Conservation (phyloP, 2,888 invertebrate genomes). For the Rotaria socialis region DNA sequence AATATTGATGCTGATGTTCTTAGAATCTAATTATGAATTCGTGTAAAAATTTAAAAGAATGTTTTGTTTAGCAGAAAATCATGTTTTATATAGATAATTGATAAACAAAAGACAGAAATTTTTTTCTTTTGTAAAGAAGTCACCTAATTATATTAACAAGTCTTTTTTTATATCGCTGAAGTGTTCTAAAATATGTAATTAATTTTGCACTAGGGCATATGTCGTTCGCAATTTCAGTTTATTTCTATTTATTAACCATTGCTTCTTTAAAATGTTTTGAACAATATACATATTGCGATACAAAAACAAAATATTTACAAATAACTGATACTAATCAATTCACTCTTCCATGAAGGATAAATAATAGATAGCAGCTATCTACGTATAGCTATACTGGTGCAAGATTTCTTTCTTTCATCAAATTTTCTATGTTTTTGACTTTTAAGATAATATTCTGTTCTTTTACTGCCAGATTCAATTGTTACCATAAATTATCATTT, state of each 20-base stretch:
- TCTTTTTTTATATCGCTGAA: too few relatives aligned
- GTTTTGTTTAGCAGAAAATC: not conserved
- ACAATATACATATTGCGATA: too few relatives aligned
- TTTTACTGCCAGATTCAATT: not conserved
- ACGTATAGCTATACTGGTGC: too few relatives aligned
- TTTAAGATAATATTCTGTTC: not conserved
- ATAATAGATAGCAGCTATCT: not conserved
- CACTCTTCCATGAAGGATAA: not conserved
- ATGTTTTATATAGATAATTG: not conserved
- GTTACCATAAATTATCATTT: not conserved
- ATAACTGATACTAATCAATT: not conserved
- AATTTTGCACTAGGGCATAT: too few relatives aligned
- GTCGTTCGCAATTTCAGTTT: too few relatives aligned
- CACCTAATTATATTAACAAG: too few relatives aligned
- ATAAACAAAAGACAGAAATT: not conserved
- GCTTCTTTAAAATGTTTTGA: too few relatives aligned
- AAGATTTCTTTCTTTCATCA: too few relatives aligned
- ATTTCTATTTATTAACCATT: too few relatives aligned
- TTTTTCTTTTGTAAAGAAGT: not conserved
- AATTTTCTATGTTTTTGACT: not conserved
- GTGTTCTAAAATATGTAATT: too few relatives aligned
- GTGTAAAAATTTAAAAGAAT: not conserved
- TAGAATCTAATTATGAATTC: not conserved
- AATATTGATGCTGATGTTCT: not conserved
- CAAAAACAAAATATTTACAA: not conserved